phyloP scores from a whole-genome alignment of 2,797 vertebrate species.

The Pipistrellus nathusii region DNA sequence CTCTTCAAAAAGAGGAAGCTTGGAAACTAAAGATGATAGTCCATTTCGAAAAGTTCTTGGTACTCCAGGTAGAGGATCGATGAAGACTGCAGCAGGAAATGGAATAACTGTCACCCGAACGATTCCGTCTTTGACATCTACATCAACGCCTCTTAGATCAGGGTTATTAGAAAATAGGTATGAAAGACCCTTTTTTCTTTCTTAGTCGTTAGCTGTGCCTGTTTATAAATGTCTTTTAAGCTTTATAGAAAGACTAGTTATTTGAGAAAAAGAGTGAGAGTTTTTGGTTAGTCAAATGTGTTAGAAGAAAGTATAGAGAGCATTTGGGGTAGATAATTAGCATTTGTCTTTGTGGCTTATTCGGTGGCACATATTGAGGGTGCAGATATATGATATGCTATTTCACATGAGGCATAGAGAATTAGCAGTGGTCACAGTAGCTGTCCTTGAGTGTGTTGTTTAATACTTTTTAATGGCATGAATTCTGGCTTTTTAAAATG shows the following conservation, averaged over 20 bases:
- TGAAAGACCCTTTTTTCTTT: constrained; percentile 45
- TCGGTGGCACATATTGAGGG: not conserved
- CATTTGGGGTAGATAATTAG: constrained; percentile 47
- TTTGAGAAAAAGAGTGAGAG: constrained; percentile 18
- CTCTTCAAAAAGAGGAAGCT: constrained; percentile 90
- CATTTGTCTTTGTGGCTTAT: constrained; percentile 28
- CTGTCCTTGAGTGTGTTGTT: constrained; percentile 20
- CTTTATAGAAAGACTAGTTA: constrained; percentile 6
- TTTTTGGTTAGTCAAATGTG: not conserved
- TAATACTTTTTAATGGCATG: constrained; percentile 58
- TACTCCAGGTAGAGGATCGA: constrained; percentile 89
- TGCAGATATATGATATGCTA: not conserved
- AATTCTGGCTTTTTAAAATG: constrained; percentile 54
- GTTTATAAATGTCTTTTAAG: constrained; percentile 57
- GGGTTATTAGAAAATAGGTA: constrained; percentile 96
- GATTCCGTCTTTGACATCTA: constrained; percentile 81
- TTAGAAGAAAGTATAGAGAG: constrained; percentile 35
- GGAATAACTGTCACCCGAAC: constrained; percentile 82
- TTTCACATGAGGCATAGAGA: constrained; percentile 33
- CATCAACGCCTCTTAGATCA: constrained; percentile 91
- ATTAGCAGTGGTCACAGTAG: not conserved
- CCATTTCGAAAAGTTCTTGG: constrained; percentile 92
- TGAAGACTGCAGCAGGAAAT: constrained; percentile 85
- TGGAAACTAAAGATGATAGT: constrained; percentile 93
- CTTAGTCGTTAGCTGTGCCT: constrained; percentile 31